phyloP scores from a whole-genome alignment of 1,140 invertebrate species.

The Laupala kohalensis region DNA sequence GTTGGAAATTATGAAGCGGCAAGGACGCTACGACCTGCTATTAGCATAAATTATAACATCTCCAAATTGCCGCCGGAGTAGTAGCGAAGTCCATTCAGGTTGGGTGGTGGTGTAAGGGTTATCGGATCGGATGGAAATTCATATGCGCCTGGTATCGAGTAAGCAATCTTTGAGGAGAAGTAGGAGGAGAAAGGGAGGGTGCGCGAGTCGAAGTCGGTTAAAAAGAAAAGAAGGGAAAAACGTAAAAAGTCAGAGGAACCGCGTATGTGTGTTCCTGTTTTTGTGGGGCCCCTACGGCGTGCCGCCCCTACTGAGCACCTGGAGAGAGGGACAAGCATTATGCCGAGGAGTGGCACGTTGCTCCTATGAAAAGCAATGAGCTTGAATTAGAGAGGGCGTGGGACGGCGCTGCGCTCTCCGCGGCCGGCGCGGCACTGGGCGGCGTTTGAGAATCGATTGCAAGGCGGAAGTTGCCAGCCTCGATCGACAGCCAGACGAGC shows the following conservation, averaged over 20 bases:
- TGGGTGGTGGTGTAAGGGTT: background rate
- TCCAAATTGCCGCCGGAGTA: background rate
- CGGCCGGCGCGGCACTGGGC: no score
- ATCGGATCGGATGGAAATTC: background rate
- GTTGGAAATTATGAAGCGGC: background rate
- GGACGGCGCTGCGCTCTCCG: no score
- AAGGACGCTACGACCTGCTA: background rate
- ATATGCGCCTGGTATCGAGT: background rate
- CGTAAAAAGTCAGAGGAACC: background rate
- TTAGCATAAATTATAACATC: background rate
- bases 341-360: background rate
- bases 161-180: background rate
- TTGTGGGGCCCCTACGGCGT: background rate
- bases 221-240: background rate
- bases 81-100: background rate
- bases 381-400: background rate
- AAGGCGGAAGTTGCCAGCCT: no score
- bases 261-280: background rate
- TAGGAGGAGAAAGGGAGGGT: background rate
- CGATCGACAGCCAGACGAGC: no score
- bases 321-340: background rate
- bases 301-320: background rate
- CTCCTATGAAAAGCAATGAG: background rate
- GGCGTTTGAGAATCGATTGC: no score
- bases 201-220: background rate